Conservation (phyloP, 2,113 vertebrate species). For the Asarcornis scutulata region DNA sequence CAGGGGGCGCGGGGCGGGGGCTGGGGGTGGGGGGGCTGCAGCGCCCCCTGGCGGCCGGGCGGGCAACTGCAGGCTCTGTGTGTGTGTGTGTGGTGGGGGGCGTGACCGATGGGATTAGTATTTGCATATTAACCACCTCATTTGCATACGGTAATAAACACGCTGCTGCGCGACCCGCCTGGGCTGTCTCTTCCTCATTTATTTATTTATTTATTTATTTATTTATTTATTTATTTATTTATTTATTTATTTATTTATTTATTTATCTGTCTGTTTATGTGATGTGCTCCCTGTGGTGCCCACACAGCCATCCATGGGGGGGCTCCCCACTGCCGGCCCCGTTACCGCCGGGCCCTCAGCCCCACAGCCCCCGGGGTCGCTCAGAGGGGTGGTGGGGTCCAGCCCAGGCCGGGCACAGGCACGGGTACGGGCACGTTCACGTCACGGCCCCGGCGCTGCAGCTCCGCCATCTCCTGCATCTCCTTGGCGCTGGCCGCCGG, state of each 20-base stretch:
- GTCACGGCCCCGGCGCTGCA: slow-evolving; percentile 46
- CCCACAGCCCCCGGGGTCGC: background rate
- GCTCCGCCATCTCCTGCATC: slow-evolving; percentile 50
- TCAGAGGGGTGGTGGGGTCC: slow-evolving; percentile 44
- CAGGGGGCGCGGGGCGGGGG: background rate
- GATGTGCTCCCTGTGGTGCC: no score
- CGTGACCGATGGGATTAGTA: background rate
- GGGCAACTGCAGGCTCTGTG: background rate
- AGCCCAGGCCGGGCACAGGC: slow-evolving; percentile 38
- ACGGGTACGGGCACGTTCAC: background rate
- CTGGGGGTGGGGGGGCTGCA: no score
- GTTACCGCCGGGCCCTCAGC: no score
- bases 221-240: no score
- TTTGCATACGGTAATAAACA: background rate
- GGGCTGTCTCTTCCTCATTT: no score
- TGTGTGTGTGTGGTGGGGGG: no score
- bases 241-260: no score
- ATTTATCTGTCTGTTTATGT: no score
- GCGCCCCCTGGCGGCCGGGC: background rate
- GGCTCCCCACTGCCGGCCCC: no score
- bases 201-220: no score
- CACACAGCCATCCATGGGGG: no score
- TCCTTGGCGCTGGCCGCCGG: slow-evolving; percentile 75
- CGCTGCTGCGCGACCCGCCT: background rate
- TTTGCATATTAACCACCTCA: background rate